Conservation (phyloP, 2,113 vertebrate species). For the Willisornis vidua region DNA sequence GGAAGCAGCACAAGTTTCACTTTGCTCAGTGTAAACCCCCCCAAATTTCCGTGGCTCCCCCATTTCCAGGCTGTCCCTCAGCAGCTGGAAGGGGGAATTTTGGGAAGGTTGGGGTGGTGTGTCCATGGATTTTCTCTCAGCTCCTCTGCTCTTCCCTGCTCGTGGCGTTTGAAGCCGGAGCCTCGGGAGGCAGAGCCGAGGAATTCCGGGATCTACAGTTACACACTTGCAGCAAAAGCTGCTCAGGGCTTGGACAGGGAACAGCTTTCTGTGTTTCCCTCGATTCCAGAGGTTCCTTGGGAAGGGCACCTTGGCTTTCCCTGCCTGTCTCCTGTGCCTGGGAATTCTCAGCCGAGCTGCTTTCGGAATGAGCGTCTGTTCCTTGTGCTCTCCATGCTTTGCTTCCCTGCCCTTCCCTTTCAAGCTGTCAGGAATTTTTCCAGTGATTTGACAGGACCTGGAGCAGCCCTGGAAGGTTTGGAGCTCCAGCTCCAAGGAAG, state of each 20-base stretch:
- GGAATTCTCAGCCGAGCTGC: background rate
- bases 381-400: background rate
- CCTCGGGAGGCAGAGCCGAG: background rate
- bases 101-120: background rate
- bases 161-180: fast-evolving
- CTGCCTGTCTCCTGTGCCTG: background rate
- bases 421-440: background rate
- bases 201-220: background rate
- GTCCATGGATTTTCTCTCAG: fast-evolving
- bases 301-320: background rate
- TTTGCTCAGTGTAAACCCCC: background rate
- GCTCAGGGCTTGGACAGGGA: background rate
- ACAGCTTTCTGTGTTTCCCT: background rate
- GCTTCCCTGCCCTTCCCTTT: background rate
- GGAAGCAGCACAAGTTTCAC: background rate
- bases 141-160: background rate
- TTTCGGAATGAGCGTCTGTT: background rate
- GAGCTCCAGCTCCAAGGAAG: background rate
- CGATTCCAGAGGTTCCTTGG: background rate
- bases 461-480: background rate
- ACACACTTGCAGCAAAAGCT: background rate
- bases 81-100: background rate
- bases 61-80: background rate
- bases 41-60: background rate
- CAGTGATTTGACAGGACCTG: background rate